Evolutionary conservation across 1,140 invertebrate genomes (phyloP).

Genomic region (Drosophila tsacasi): DNA sequence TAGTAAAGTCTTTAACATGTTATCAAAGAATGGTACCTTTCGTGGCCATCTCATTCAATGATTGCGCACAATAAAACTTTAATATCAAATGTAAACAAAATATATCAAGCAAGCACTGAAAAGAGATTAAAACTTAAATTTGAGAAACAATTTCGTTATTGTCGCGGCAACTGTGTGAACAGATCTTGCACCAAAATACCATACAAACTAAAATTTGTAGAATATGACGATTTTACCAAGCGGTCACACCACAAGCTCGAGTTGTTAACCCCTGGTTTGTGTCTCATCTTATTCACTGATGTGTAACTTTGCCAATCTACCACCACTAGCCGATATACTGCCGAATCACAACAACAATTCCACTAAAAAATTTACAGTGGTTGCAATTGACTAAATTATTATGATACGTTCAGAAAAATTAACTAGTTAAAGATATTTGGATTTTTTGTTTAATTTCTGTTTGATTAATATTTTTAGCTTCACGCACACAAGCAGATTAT

Average conservation of each 20-base stretch:
- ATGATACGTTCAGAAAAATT: too few species aligned
- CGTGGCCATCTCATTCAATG: too few species aligned
- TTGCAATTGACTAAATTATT: too few species aligned
- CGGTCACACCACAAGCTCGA: neutral
- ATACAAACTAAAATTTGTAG: neutral
- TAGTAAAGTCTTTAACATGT: too few species aligned
- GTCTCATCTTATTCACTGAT: too few species aligned
- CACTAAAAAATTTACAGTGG: too few species aligned
- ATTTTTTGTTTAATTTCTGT: too few species aligned
- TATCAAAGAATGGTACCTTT: neutral
- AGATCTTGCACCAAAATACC: neutral
- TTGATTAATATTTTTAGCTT: too few species aligned
- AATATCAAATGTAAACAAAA: neutral
- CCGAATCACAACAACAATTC: too few species aligned
- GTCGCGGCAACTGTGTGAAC: slow-evolving; percentile 1
- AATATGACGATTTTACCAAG: neutral
- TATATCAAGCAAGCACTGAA: neutral
- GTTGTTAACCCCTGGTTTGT: neutral
- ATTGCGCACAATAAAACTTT: neutral
- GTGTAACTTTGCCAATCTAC: neutral
- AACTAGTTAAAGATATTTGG: too few species aligned
- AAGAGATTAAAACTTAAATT: neutral
- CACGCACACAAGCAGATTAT: too few species aligned
- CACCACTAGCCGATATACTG: too few species aligned
- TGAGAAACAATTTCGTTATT: neutral